These are phyloP conservation scores for Microtus richardsoni DNA, from an alignment of 2,113 vertebrate species.

Conservation along the genomic window DNA sequence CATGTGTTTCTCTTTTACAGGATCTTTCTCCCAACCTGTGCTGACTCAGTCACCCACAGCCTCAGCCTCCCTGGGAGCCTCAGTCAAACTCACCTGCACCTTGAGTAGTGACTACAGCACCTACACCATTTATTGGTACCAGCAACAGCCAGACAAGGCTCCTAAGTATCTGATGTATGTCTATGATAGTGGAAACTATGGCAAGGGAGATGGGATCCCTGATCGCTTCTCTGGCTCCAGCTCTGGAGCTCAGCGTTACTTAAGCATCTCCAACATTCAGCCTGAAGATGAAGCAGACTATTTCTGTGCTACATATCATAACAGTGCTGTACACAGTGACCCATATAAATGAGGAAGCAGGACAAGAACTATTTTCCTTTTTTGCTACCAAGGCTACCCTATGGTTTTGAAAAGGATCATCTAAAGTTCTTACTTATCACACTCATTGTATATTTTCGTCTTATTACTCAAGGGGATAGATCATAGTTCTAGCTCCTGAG, in stretches of 20 bases:
- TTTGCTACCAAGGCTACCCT: neutral
- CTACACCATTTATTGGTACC: too few relatives aligned
- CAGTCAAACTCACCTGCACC: too few relatives aligned
- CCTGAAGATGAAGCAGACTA: neutral
- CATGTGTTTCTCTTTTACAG: too few relatives aligned
- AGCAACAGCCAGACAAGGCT: too few relatives aligned
- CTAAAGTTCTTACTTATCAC: neutral
- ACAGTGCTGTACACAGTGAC: neutral
- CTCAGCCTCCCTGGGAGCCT: too few relatives aligned
- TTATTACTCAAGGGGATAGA: neutral
- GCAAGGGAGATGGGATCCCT: neutral
- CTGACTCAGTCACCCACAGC: too few relatives aligned
- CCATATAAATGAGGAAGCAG: neutral
- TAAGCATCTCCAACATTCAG: neutral
- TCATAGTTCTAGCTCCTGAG: neutral
- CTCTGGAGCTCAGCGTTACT: neutral
- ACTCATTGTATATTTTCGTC: neutral
- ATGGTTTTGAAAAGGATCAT: neutral
- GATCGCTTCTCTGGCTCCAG: neutral
- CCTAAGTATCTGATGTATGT: too few relatives aligned
- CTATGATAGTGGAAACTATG: rapidly evolving
- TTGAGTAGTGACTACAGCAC: too few relatives aligned
- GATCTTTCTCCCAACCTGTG: too few relatives aligned
- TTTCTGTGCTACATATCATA: neutral
- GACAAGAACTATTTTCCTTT: neutral